Evolutionary conservation across 2,888 invertebrate genomes (phyloP), one percentile per base, ranked within the genome.

Genomic region (Cosmopolites sordidus): DNA sequence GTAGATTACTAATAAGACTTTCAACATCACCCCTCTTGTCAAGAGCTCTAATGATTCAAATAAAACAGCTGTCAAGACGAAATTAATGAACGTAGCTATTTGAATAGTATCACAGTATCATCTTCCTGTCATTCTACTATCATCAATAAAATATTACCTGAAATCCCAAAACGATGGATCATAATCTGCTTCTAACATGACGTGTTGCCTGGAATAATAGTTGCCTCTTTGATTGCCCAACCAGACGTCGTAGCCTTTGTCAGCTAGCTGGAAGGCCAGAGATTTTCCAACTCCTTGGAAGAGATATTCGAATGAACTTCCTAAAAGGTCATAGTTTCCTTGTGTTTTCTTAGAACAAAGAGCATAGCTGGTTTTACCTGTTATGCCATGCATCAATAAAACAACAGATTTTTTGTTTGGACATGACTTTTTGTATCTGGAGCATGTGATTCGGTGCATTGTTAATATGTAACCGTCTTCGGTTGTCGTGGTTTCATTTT

Each of bases 391-490:
- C 50, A 60, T 54, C 12, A 60, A 11, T 2, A 61, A 47, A 14
- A 58, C 55, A 4, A 51, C 38, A 4, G 57, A 54, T 51, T 39
- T 49, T 47, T 40, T 16, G 16, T 12, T 2, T 30, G 29, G 27
- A 30, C 51, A 41, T 6, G 27, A 39, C 2, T 11, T 39, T 22
- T 38, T 15, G 33, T 57, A 56, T 40, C 12, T 17, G 29, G 38
- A 0, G 48, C 53, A 49, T 0, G 80, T 77, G 41, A 92, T 87
- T 39, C 92, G 79, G 67, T 92, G 89, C 65, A 92, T 62, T 54
- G 81, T 78, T 58, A 93, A 74, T 15, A 89, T 80, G 66, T 89
- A 92, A 1, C 88, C 89, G 75, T 93, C 92, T 1, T 76, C 69
- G 0, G 92, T 92, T 4, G 72, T 73, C 0, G 85, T 54, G 1